These are phyloP conservation scores for Microplitis demolitor DNA, from an alignment of 1,140 invertebrate species.

Conservation along the genomic window DNA sequence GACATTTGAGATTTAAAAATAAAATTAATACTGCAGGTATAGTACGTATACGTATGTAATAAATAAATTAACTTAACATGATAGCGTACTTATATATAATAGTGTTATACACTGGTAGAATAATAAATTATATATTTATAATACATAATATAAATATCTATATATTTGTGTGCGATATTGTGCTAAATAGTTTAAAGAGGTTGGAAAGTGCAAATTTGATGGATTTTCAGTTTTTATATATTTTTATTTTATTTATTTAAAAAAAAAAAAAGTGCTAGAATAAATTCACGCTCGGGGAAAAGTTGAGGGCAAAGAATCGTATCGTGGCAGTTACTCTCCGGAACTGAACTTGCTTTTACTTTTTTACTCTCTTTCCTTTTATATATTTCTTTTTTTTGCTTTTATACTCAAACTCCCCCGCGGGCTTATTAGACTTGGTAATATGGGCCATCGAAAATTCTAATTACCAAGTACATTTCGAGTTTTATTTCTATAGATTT, in stretches of 20 bases:
- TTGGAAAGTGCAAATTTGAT: neutral
- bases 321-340: neutral
- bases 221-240: neutral
- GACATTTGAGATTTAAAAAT: too few species aligned
- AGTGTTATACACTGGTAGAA: too few species aligned
- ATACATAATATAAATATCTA: too few species aligned
- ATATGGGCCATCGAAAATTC: neutral
- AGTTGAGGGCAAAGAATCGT: neutral
- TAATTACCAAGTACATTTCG: neutral
- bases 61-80: too few species aligned
- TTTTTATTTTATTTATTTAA: too few species aligned
- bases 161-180: too few species aligned
- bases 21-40: too few species aligned
- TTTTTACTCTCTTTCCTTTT: neutral
- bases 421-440: neutral
- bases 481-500: neutral
- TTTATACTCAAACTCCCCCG: neutral
- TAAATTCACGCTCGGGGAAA: neutral
- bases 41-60: too few species aligned
- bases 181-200: neutral
- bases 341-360: neutral
- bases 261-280: neutral
- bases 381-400: too few species aligned
- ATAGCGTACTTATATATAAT: too few species aligned
- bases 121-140: too few species aligned